Evolutionary conservation across 2,113 vertebrate genomes (phyloP).

Genomic region (Ameiurus melas): DNA sequence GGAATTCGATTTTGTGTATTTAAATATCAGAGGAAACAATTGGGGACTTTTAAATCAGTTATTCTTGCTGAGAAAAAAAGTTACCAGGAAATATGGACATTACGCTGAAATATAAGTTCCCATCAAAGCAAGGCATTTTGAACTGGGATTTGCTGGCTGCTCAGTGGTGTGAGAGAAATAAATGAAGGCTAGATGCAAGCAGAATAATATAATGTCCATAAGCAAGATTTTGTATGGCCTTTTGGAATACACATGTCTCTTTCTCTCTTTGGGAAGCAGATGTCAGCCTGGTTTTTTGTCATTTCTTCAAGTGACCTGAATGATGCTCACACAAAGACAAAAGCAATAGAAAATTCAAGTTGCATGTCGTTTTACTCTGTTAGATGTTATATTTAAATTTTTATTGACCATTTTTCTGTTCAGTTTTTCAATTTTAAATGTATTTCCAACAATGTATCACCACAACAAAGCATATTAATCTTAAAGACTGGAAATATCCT

Average conservation of each 20-base stretch:
- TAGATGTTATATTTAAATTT: not conserved
- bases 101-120: not conserved
- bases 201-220: not conserved
- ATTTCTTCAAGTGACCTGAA: slow-evolving; percentile 1
- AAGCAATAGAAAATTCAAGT: not conserved
- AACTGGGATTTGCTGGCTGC: not conserved
- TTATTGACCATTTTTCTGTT: not conserved
- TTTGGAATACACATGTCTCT: not conserved
- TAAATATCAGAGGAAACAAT: not conserved
- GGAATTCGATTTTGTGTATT: not conserved
- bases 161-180: not conserved
- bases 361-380: not conserved
- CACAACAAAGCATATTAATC: not conserved
- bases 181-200: not conserved
- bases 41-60: not conserved
- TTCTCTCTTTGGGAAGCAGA: not conserved
- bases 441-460: not conserved
- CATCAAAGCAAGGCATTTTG: not conserved
- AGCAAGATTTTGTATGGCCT: not conserved
- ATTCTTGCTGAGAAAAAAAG: not conserved
- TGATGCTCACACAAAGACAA: not conserved
- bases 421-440: not conserved
- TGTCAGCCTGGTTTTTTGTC: not conserved
- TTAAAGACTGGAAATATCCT: not conserved
- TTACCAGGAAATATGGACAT: not conserved